These are phyloP conservation scores for Carduelis carduelis DNA, from an alignment of 2,797 vertebrate species.

Conservation along the genomic window DNA sequence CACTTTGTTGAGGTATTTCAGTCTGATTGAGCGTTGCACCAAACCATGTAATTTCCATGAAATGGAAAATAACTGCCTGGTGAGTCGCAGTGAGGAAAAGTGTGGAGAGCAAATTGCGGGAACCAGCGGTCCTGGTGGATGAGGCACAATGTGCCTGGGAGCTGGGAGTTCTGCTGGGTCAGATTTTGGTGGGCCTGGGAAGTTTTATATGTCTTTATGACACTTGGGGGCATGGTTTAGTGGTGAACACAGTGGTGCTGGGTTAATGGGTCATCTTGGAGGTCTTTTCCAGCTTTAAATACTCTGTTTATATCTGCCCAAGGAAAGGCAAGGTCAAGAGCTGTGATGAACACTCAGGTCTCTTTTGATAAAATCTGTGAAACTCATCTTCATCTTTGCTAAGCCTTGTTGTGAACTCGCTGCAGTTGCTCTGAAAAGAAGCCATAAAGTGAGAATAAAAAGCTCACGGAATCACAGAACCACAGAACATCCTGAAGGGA, in stretches of 20 bases:
- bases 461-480: background rate
- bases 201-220: background rate
- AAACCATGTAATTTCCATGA: background rate
- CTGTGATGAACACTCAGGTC: background rate
- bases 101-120: background rate
- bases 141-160: accelerated
- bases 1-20: background rate
- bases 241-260: background rate
- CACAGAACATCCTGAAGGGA: background rate
- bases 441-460: background rate
- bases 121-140: background rate
- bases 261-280: background rate
- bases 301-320: background rate
- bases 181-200: background rate
- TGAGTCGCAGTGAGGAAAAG: background rate
- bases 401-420: background rate
- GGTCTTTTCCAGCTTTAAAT: background rate
- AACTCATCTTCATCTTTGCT: background rate
- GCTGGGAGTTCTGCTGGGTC: background rate
- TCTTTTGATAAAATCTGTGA: background rate
- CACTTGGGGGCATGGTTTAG: background rate
- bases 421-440: background rate
- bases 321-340: background rate
- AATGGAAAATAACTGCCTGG: background rate
- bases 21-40: background rate